These are phyloP conservation scores for Conistra vaccinii DNA, from an alignment of 2,888 invertebrate species.

Conservation along the genomic window DNA sequence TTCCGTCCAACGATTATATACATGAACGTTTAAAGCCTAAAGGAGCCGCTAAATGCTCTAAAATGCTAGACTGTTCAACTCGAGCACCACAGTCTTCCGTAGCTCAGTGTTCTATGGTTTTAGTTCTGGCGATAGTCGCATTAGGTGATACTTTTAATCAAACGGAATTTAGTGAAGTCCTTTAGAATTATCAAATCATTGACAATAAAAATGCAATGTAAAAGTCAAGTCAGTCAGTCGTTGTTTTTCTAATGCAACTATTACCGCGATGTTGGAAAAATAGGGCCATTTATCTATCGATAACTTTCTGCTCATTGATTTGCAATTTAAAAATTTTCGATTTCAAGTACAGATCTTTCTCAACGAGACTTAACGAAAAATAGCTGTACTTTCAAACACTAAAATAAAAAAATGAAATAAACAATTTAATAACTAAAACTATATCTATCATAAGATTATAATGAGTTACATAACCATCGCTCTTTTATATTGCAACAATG, in stretches of 20 bases:
- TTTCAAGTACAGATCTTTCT: constrained; percentile 40
- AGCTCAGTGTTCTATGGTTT: constrained; percentile 18
- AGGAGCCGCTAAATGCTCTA: constrained; percentile 86
- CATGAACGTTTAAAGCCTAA: constrained; percentile 64
- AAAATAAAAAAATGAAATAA: constrained; percentile 48
- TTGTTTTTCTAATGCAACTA: constrained; percentile 38
- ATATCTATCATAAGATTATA: constrained; percentile 61
- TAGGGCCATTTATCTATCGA: constrained; percentile 5
- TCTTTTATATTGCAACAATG: constrained; percentile 50
- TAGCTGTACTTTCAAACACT: constrained; percentile 42
- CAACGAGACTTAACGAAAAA: constrained; percentile 33
- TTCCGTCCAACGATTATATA: constrained; percentile 71
- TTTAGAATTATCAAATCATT: not conserved
- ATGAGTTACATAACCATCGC: constrained; percentile 59
- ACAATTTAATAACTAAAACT: constrained; percentile 57
- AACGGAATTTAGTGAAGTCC: constrained; percentile 15
- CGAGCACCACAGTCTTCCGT: constrained; percentile 80
- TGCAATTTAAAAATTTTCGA: constrained; percentile 12
- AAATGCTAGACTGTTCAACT: constrained; percentile 84
- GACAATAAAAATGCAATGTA: constrained; percentile 18
- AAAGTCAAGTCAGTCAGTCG: too few relatives aligned
- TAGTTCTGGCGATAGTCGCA: constrained; percentile 28
- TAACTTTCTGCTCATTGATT: constrained; percentile 24
- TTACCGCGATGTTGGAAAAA: constrained; percentile 11
- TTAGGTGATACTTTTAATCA: not conserved